Conservation (phyloP, 1,140 invertebrate genomes). For the Drosophila triauraria region DNA sequence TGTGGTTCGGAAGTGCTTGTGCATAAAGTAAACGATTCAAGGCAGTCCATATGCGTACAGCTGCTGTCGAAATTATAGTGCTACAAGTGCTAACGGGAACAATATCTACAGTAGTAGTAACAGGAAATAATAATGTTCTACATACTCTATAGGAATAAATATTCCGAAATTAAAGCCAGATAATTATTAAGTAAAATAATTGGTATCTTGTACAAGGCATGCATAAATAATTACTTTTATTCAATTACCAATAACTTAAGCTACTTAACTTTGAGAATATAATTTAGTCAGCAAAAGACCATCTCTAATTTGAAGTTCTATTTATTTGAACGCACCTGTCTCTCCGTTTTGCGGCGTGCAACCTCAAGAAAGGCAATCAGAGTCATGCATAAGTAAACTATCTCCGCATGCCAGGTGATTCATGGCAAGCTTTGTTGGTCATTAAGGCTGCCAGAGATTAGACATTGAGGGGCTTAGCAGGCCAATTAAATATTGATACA, state of each 20-base stretch:
- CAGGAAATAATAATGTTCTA: background rate
- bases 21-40: conserved; percentile 62
- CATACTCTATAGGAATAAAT: too few species aligned
- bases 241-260: too few species aligned
- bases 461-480: conserved; percentile 13
- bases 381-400: conserved; percentile 52
- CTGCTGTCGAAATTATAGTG: background rate
- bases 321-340: background rate
- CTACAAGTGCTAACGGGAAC: background rate
- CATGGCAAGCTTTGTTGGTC: conserved; percentile 39
- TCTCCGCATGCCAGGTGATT: conserved; percentile 29
- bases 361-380: conserved; percentile 36
- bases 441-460: conserved; percentile 37
- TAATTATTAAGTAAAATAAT: background rate
- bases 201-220: too few species aligned
- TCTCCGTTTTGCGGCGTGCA: conserved; percentile 13
- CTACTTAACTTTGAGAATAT: too few species aligned
- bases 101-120: background rate
- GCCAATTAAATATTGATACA: conserved; percentile 37
- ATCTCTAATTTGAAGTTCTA: background rate
- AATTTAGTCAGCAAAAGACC: too few species aligned
- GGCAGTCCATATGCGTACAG: conserved; percentile 17
- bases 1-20: conserved; percentile 73
- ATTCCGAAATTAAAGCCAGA: too few species aligned
- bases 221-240: too few species aligned